phyloP scores from a whole-genome alignment of 2,888 invertebrate genomes.

The Tolmerus cingulatus region DNA sequence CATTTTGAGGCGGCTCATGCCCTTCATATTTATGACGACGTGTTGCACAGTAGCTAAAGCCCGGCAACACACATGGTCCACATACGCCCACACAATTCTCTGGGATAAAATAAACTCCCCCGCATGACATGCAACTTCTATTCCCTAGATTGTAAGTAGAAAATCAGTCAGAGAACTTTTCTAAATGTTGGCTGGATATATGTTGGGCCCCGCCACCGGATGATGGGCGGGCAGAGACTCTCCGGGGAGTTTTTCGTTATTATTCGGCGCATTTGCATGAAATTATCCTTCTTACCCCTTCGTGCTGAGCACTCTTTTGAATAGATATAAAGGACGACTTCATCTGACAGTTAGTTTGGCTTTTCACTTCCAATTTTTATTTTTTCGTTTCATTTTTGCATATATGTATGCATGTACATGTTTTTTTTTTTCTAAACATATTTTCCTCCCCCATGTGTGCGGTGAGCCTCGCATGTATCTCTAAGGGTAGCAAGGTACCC shows the following conservation, averaged over 20 bases:
- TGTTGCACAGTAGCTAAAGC: background rate
- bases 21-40: background rate
- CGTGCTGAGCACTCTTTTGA: slow-evolving; percentile 22
- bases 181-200: background rate
- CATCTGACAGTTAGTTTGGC: slow-evolving; percentile 33
- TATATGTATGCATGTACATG: background rate
- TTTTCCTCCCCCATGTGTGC: background rate
- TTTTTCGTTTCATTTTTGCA: background rate
- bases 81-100: background rate
- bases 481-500: background rate
- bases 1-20: background rate
- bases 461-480: background rate
- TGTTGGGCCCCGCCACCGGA: background rate
- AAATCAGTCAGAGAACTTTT: slow-evolving; percentile 25
- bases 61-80: background rate
- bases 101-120: background rate
- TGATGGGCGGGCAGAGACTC: background rate
- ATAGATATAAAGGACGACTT: slow-evolving; percentile 32
- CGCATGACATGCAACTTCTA: background rate
- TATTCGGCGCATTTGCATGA: slow-evolving; percentile 45
- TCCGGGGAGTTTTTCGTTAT: slow-evolving; percentile 37
- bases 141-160: slow-evolving; percentile 1
- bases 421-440: background rate
- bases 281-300: slow-evolving; percentile 43
- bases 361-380: slow-evolving; percentile 23